Percentiles rank a stretch among this genome's conserved stretches.
Evolutionary conservation across 1,140 invertebrate species (phyloP).

Genomic region (Megalonaias nervosa): DNA sequence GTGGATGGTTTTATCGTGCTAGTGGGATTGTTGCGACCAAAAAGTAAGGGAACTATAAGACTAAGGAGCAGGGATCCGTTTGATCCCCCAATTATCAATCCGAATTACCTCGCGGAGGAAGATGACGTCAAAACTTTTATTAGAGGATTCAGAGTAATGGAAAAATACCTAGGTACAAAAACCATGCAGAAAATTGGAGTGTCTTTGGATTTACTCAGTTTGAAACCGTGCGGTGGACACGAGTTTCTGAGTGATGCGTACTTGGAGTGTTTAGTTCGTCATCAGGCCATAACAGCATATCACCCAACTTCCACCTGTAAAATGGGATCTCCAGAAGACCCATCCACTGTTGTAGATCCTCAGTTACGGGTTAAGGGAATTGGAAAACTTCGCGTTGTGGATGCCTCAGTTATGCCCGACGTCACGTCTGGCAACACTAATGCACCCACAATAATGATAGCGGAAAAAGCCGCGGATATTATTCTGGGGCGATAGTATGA

Average conservation of each 20-base stretch:
- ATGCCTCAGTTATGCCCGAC: constrained; percentile 53
- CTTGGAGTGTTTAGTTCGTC: constrained; percentile 58
- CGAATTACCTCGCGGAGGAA: constrained; percentile 67
- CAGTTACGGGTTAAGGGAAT: constrained; percentile 4
- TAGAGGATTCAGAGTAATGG: constrained; percentile 13
- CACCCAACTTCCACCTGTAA: constrained; percentile 76
- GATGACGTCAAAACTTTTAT: constrained; percentile 43
- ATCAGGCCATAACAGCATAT: constrained; percentile 81
- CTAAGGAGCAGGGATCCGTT: constrained; percentile 79
- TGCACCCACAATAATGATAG: constrained; percentile 87
- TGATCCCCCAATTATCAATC: constrained; percentile 86
- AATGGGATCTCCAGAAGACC: constrained; percentile 78
- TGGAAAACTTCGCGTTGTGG: constrained; percentile 31
- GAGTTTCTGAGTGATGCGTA: constrained; percentile 60
- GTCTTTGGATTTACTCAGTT: background rate
- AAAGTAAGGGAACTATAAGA: constrained; percentile 51
- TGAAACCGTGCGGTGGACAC: constrained; percentile 83
- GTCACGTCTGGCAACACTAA: constrained; percentile 80
- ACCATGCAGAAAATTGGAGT: constrained; percentile 30
- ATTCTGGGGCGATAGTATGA: constrained; percentile 78
- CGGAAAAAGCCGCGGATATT: constrained; percentile 80
- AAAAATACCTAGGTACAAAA: constrained; percentile 21
- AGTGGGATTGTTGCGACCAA: constrained; percentile 48
- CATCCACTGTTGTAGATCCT: too few relatives aligned
- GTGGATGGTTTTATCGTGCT: too few relatives aligned